Conservation (phyloP, 2,888 invertebrate species). For the Tachina grossa region DNA sequence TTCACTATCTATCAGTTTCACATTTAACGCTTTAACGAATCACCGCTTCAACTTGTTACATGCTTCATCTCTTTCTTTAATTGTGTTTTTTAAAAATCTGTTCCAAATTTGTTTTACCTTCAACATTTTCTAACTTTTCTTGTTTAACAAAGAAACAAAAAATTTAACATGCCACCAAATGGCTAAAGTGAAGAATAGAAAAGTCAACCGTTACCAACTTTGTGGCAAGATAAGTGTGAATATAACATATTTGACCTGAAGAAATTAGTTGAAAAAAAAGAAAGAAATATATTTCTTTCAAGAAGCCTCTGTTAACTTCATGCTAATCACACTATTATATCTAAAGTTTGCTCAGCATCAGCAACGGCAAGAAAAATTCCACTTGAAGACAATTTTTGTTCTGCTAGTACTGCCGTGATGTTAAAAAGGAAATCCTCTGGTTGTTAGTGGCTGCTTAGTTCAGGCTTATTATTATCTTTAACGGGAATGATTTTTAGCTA, state of each 20-base stretch:
- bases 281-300: constrained; percentile 1
- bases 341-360: background rate
- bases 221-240: constrained; percentile 64
- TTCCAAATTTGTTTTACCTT: background rate
- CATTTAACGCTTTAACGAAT: too few relatives aligned
- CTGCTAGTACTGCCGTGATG: background rate
- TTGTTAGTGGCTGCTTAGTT: constrained; percentile 43
- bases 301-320: constrained; percentile 36
- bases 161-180: constrained; percentile 11
- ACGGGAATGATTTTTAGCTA: constrained; percentile 8
- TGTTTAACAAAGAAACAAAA: constrained; percentile 23
- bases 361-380: background rate
- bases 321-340: constrained; percentile 39
- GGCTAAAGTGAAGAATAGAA: background rate
- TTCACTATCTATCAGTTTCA: too few relatives aligned
- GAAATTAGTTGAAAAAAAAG: constrained; percentile 48
- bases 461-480: constrained; percentile 61
- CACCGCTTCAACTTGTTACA: too few relatives aligned
- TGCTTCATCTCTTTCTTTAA: too few relatives aligned
- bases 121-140: constrained; percentile 21
- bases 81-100: too few relatives aligned
- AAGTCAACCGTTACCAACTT: constrained; percentile 51
- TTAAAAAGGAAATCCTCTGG: constrained; percentile 54
- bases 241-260: constrained; percentile 68
- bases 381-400: constrained; percentile 9